phyloP scores from a whole-genome alignment of 2,113 vertebrate genomes.

The Neogobius melanostomus region DNA sequence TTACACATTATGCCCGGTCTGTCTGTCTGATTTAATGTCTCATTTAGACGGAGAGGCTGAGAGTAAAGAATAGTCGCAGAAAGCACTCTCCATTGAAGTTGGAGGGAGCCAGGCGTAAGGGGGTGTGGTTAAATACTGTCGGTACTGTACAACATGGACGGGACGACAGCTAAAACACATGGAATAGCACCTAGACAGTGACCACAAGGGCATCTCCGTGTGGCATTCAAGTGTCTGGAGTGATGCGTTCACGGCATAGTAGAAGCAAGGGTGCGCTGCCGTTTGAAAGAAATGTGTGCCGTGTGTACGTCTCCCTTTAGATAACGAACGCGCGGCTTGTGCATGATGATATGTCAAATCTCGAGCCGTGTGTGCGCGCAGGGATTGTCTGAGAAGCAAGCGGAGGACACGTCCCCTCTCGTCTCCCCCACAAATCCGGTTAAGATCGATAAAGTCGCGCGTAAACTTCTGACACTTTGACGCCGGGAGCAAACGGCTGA shows the following conservation, averaged over 20 bases:
- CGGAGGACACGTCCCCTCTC: conserved; percentile 25
- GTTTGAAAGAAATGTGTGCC: conserved; percentile 49
- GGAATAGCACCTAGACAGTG: conserved; percentile 16
- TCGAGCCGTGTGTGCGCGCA: conserved; percentile 21
- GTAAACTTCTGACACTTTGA: conserved; percentile 67
- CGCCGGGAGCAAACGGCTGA: conserved; percentile 22
- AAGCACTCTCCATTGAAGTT: conserved; percentile 79
- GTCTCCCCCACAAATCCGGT: conserved; percentile 2
- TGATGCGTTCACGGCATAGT: conserved; percentile 14
- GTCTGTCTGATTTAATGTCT: conserved; percentile 6
- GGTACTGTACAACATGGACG: conserved; percentile 88
- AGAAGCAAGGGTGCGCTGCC: conserved; percentile 13
- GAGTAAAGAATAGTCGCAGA: conserved; percentile 28
- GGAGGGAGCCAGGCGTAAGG: conserved; percentile 78
- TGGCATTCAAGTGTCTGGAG: not conserved
- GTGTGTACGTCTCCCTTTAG: conserved; percentile 41
- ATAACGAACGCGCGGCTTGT: conserved; percentile 28
- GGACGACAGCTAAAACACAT: conserved; percentile 69
- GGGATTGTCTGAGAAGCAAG: conserved; percentile 5
- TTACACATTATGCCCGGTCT: conserved; percentile 14
- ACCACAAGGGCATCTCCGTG: conserved; percentile 7
- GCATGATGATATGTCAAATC: conserved; percentile 16
- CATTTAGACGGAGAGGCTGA: conserved; percentile 11
- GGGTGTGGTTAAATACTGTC: conserved; percentile 90
- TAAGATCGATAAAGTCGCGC: conserved; percentile 52